Percentiles rank a stretch among this genome's conserved stretches.
Conservation (phyloP, 1,140 invertebrate genomes). For the Zelostemma sp. region DNA sequence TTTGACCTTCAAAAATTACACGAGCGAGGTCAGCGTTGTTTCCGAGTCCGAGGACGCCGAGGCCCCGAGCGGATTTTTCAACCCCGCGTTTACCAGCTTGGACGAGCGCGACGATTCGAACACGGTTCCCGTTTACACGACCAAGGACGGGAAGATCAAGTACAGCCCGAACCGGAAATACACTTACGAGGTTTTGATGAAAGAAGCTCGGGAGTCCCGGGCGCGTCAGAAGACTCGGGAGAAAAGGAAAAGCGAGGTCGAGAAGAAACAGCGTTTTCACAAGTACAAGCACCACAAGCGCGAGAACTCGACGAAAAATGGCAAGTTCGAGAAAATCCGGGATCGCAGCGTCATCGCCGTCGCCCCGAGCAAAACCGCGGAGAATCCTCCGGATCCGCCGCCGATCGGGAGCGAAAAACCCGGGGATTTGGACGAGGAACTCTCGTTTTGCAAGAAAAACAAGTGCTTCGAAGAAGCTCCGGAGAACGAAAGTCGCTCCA, state of each 20-base stretch:
- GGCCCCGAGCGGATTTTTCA: slow-evolving; percentile 51
- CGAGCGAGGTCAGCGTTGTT: slow-evolving; percentile 9
- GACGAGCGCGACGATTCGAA: slow-evolving; percentile 59
- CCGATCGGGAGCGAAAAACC: not conserved
- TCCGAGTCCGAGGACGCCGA: not conserved
- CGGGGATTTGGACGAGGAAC: not conserved
- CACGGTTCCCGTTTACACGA: slow-evolving; percentile 66
- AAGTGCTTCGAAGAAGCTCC: slow-evolving; percentile 9
- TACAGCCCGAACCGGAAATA: slow-evolving; percentile 66
- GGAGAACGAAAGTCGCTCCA: slow-evolving; percentile 31
- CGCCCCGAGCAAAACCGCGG: slow-evolving; percentile 22
- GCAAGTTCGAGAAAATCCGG: slow-evolving; percentile 18
- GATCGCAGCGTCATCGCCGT: slow-evolving; percentile 44
- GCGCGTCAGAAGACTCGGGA: not conserved
- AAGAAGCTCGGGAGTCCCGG: slow-evolving; percentile 49
- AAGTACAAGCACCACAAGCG: slow-evolving; percentile 18
- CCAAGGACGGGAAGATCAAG: slow-evolving; percentile 67
- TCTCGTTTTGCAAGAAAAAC: not conserved
- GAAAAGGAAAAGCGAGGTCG: slow-evolving; percentile 5
- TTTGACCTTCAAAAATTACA: slow-evolving; percentile 39
- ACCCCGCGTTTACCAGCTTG: slow-evolving; percentile 54
- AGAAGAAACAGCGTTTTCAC: slow-evolving; percentile 20
- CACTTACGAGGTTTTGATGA: slow-evolving; percentile 58
- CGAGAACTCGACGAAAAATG: slow-evolving; percentile 1
- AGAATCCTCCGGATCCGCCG: not conserved